A percentile compares a stretch with the other conserved stretches of the same genome.
Conservation (phyloP, 2,797 vertebrate genomes). For the Lerista edwardsae region DNA sequence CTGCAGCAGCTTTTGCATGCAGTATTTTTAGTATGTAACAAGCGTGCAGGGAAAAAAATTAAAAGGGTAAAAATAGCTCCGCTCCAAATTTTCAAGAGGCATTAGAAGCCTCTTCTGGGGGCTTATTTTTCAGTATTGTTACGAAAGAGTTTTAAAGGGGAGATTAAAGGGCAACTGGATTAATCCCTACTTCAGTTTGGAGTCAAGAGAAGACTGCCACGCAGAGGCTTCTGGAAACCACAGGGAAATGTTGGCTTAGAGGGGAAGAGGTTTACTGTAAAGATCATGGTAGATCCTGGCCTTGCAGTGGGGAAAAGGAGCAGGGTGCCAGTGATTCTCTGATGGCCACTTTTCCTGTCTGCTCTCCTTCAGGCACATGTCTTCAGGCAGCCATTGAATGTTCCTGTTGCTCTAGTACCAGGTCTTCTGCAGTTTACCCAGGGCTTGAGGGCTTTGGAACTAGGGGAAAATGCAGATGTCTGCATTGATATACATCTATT, state of each 20-base stretch:
- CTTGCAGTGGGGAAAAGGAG: background rate
- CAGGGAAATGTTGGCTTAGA: background rate
- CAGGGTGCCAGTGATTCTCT: background rate
- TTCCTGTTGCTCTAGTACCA: no score
- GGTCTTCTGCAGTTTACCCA: no score
- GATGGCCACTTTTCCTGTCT: no score
- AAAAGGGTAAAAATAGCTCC: conserved; percentile 59
- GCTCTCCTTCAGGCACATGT: no score
- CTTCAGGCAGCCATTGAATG: no score
- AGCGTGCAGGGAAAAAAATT: background rate
- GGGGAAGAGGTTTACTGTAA: background rate
- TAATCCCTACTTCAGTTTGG: conserved; percentile 28
- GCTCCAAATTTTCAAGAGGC: conserved; percentile 53
- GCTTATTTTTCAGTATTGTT: conserved; percentile 67
- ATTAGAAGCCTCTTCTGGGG: conserved; percentile 61
- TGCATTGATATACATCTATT: no score
- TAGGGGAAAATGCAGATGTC: background rate
- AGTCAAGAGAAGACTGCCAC: conserved; percentile 10
- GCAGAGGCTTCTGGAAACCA: conserved; percentile 7
- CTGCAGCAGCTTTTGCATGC: background rate
- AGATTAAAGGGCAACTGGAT: conserved; percentile 59
- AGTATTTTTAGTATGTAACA: conserved; percentile 3
- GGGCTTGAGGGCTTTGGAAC: background rate
- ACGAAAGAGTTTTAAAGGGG: conserved; percentile 61
- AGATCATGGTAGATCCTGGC: background rate